Percentiles rank a stretch among this genome's conserved stretches.
These are phyloP conservation scores for Danio aesculapii DNA, from an alignment of 2,797 vertebrate species.

Conservation along the genomic window DNA sequence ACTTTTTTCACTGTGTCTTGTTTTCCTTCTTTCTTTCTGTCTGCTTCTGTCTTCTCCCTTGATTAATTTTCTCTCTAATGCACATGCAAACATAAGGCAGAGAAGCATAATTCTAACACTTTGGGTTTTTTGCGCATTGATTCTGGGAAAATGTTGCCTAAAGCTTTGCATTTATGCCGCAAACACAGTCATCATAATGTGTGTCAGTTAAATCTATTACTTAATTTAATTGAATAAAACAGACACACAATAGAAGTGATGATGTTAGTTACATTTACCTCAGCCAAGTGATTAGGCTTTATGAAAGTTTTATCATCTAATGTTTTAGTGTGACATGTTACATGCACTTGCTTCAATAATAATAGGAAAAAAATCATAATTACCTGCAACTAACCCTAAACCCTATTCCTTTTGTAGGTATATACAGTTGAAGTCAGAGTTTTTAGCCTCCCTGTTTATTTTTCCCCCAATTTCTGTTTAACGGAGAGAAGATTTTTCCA, in stretches of 20 bases:
- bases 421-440: too few species aligned
- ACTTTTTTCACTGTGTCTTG: background rate
- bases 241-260: too few species aligned
- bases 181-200: background rate
- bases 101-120: background rate
- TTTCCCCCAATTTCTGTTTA: too few species aligned
- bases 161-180: background rate
- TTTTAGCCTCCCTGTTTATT: too few species aligned
- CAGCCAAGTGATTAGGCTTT: background rate
- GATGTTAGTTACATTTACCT: background rate
- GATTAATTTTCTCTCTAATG: background rate
- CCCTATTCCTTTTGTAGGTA: too few species aligned
- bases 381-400: too few species aligned
- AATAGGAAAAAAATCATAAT: too few species aligned
- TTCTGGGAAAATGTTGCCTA: background rate
- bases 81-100: background rate
- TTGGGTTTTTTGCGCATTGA: background rate
- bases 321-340: too few species aligned
- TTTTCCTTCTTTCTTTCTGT: conserved; percentile 2
- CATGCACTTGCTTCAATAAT: too few species aligned
- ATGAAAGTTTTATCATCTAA: too few species aligned
- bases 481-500: too few species aligned
- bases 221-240: background rate
- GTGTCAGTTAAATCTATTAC: background rate
- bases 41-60: background rate